phyloP scores from a whole-genome alignment of 2,888 invertebrate species.

The Ommatoiulus sabulosus region DNA sequence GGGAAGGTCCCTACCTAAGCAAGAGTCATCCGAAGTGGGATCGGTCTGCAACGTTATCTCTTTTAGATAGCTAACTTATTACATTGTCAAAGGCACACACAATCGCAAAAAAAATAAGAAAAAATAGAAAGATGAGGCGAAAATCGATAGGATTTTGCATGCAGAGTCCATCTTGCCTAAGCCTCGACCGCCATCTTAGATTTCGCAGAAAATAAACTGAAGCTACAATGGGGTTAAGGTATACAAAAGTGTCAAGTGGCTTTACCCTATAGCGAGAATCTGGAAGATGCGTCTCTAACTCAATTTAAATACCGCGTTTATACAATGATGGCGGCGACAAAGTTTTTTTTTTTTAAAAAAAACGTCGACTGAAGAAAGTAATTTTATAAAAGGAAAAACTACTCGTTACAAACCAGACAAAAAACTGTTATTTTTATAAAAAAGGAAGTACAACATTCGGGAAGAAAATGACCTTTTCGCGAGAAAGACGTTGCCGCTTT shows the following conservation, averaged over 20 bases:
- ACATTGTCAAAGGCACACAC: constrained; percentile 40
- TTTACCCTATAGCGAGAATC: not conserved
- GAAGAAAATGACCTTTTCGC: too few species aligned
- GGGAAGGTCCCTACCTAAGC: not conserved
- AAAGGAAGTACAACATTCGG: too few species aligned
- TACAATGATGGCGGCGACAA: not conserved
- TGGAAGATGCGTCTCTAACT: not conserved
- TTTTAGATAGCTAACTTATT: constrained; percentile 39
- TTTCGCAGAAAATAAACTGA: not conserved
- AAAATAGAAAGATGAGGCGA: not conserved
- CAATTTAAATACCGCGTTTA: not conserved
- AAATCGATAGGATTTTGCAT: constrained; percentile 30
- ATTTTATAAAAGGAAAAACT: too few species aligned
- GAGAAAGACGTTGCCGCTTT: too few species aligned
- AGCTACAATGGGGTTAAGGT: not conserved
- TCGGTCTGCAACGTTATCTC: not conserved
- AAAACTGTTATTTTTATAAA: too few species aligned
- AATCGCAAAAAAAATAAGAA: not conserved
- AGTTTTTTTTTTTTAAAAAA: not conserved
- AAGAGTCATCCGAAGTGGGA: not conserved
- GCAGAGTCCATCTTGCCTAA: not conserved
- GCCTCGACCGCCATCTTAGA: not conserved
- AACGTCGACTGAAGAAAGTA: not conserved
- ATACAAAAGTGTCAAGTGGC: constrained; percentile 22
- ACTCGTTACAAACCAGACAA: too few species aligned